Evolutionary conservation across 2,888 invertebrate species (phyloP), one percentile per base, ranked within the genome.

Genomic region (Ypsolopha scabrella): DNA sequence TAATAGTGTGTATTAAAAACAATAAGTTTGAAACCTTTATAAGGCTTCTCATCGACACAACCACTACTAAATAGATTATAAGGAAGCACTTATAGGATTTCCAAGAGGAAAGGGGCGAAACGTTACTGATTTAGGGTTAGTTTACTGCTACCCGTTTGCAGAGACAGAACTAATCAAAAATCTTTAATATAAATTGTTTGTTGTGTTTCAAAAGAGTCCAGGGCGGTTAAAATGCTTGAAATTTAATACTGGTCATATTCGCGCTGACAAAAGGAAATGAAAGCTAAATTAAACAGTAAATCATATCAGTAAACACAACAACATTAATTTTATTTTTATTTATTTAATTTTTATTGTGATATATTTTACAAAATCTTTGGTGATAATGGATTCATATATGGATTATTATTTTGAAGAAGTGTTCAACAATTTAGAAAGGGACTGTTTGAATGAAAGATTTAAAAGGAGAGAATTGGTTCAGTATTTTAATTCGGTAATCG

Each of bases 381-480:
- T 41, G 36, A 60, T 51, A 54, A 94, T 94, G 94, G 94, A 94
- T 74, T 89, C 90, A 57, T 89, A 94, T 60, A 91, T 95, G 77
- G 91, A 93, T 59, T 92, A 90, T 68, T 94, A 94, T 79, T 94
- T 93, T 64, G 93, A 94, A 59, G 88, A 90, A 67, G 89, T 93
- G 47, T 94, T 95, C 66, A 81, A 88, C 59, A 89, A 89, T 60
- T 80, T 94, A 68, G 90, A 92, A 50, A 89, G 94, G 8, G 93
- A 91, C 72, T 89, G 90, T 59, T 82, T 95, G 50, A 91, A 92
- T 59, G 91, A 91, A 50, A 88, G 93, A 35, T 89, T 90, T 61
- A 94, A 92, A 61, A 87, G 95, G 38, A 85, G 90, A 38, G 89
- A 92, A 63, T 81, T 94, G 49, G 92, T 94, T 51, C 91, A 92